Conservation (phyloP, 2,888 invertebrate genomes). For the Operophtera brumata region DNA sequence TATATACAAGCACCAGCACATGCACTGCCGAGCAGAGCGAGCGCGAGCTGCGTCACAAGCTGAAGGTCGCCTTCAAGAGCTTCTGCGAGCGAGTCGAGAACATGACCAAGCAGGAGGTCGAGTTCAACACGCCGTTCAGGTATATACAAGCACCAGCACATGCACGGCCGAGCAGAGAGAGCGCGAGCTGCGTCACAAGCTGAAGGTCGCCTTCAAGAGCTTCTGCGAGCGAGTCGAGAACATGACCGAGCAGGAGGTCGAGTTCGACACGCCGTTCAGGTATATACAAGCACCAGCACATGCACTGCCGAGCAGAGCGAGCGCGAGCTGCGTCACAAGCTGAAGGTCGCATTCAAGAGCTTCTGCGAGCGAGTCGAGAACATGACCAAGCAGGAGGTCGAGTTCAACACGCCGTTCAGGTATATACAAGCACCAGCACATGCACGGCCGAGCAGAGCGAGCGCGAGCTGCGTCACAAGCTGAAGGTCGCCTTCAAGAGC, state of each 20-base stretch:
- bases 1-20: slow-evolving; percentile 92
- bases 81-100: slow-evolving; percentile 98
- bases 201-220: slow-evolving; percentile 98
- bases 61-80: slow-evolving; percentile 98
- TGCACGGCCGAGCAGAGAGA: slow-evolving; percentile 99
- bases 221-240: slow-evolving; percentile 98
- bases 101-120: slow-evolving; percentile 97
- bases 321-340: slow-evolving; percentile 95
- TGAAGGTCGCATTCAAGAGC: slow-evolving; percentile 98
- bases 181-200: slow-evolving; percentile 95
- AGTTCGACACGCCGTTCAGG: slow-evolving; percentile 98
- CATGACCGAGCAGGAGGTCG: slow-evolving; percentile 97
- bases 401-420: slow-evolving; percentile 98
- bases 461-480: slow-evolving; percentile 95
- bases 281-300: slow-evolving; percentile 92
- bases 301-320: slow-evolving; percentile 99
- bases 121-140: slow-evolving; percentile 98
- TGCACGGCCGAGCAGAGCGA: slow-evolving; percentile 99
- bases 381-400: slow-evolving; percentile 97
- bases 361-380: slow-evolving; percentile 98
- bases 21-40: slow-evolving; percentile 99
- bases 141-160: slow-evolving; percentile 92
- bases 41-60: slow-evolving; percentile 95
- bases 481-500: slow-evolving; percentile 98
- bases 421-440: slow-evolving; percentile 92